These are phyloP conservation scores for Amazona guildingii DNA, from an alignment of 2,113 vertebrate species.

Conservation along the genomic window DNA sequence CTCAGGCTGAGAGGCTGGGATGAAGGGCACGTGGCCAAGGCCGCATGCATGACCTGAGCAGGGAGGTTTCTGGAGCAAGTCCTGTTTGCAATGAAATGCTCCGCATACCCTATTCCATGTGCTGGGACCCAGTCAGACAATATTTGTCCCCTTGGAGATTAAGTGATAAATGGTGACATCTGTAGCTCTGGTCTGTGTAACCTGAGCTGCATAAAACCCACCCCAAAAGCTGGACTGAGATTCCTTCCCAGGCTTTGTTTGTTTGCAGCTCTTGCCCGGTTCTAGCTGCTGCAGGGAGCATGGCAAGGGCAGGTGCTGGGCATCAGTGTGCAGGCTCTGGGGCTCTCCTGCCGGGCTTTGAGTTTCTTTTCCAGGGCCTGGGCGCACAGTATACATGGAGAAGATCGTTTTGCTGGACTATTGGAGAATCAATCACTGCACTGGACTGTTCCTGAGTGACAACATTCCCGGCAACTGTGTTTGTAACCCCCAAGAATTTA, in stretches of 20 bases:
- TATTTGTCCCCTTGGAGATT: neutral
- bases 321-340: neutral
- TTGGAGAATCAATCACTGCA: neutral
- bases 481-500: neutral
- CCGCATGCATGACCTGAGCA: rapidly evolving
- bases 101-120: neutral
- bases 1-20: neutral
- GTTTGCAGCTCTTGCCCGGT: neutral
- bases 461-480: rapidly evolving
- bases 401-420: neutral
- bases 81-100: neutral
- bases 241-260: neutral
- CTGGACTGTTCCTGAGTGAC: neutral
- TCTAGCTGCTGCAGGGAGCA: neutral
- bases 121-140: neutral
- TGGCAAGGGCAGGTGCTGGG: neutral
- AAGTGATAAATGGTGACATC: neutral
- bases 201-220: neutral
- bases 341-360: neutral
- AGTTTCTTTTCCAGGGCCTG: neutral
- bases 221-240: neutral
- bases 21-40: rapidly evolving
- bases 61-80: neutral
- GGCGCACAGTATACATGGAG: neutral
- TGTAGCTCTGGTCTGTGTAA: neutral